These are phyloP conservation scores for Luperina nickerlii DNA, from an alignment of 2,888 invertebrate genomes.

Conservation along the genomic window DNA sequence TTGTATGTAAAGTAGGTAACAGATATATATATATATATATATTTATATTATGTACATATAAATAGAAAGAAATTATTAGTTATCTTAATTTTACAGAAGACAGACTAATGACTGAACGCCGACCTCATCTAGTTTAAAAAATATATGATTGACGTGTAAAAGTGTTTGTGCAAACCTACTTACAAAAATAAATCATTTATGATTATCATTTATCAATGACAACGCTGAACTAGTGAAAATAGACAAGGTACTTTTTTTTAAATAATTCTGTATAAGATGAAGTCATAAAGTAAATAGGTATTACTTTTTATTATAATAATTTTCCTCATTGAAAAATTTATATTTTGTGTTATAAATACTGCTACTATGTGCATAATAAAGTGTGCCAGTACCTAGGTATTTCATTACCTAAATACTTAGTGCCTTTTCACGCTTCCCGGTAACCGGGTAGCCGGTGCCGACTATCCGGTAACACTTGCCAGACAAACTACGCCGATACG, in stretches of 20 bases:
- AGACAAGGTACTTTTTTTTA: not conserved
- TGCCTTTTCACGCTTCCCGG: too few relatives aligned
- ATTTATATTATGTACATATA: not conserved
- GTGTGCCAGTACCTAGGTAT: not conserved
- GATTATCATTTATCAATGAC: too few relatives aligned
- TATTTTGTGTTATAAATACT: not conserved
- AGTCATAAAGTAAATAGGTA: not conserved
- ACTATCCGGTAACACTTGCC: too few relatives aligned
- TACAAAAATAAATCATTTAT: too few relatives aligned
- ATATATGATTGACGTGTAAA: too few relatives aligned
- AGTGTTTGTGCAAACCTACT: too few relatives aligned
- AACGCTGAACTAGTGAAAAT: not conserved
- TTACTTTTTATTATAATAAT: not conserved
- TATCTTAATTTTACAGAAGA: not conserved
- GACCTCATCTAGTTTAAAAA: too few relatives aligned
- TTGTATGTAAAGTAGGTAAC: not conserved
- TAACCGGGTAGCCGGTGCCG: too few relatives aligned
- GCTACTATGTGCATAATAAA: not conserved
- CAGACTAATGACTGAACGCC: too few relatives aligned
- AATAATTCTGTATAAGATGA: not conserved
- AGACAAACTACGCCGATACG: too few relatives aligned
- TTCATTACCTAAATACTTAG: conserved; percentile 13
- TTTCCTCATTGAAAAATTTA: not conserved
- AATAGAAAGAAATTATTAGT: not conserved
- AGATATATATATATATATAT: too few relatives aligned